Base-by-base conservation (phyloP, 2,797 vertebrate species). In the Thamnophis elegans region DNA sequence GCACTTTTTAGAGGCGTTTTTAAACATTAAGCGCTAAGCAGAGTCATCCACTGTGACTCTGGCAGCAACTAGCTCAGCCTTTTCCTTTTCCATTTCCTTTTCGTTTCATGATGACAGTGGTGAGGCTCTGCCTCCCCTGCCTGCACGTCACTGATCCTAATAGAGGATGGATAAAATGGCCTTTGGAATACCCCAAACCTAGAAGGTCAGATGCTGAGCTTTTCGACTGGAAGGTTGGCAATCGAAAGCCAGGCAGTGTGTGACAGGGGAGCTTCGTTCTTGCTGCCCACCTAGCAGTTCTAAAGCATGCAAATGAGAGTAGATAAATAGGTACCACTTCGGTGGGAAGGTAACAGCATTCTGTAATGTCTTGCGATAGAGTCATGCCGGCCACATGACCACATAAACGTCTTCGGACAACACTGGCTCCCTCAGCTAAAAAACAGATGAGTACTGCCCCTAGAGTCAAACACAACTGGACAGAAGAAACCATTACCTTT, bases 161-260 rank as follows among this genome's bases (percentile, higher is more conserved):
- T 93, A 47, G 16, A 92, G 94, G 89, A 88, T 93, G 90, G 93
- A 95, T 93, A 91, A 94, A 92, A 94, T 89, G 73, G 93, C 93
- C 95, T 95, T 95, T 92, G 94, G 91, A 95, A 86, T 25, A 58
- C 28, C 93, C 62, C 20, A 58, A 87, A 36, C 68, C 16, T 73
- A 1, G 16, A 36, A 36, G 16, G 16, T 36, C 7, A 73, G 68
- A 36, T 3, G 16, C 32, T 73, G 32, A 73, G 16, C 7, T 73
- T 73, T 32, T 73, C 1, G 1, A 20, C 16, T 73, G 68, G 32
- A 73, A 73, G 68, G 6, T 1, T 73, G 68, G 32, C 32, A 73
- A 32, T 32, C 14, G 14, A 68, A 5, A 32, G n/a, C 1, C 65
- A 32, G 16, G n/a, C n/a, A n/a, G n/a, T n/a, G n/a, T n/a, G n/a